phyloP scores from a whole-genome alignment of 2,888 invertebrate species.

The Trichacis sp. region DNA sequence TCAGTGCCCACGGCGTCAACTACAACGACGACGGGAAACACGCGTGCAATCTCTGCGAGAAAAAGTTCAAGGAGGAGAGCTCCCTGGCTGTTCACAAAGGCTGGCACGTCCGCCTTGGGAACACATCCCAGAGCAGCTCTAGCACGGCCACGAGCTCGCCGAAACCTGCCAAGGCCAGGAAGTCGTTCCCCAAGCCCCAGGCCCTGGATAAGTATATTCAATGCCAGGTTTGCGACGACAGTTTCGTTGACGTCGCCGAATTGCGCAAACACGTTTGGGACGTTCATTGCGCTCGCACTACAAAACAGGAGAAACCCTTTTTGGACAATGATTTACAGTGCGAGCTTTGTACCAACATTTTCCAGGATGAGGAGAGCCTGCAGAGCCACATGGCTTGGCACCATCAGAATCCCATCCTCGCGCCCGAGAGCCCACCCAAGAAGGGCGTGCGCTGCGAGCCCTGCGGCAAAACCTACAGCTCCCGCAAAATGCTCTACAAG shows the following conservation, averaged over 20 bases:
- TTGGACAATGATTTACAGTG: constrained; percentile 60
- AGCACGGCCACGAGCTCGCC: constrained; percentile 9
- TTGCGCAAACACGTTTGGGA: constrained; percentile 74
- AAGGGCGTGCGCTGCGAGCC: constrained; percentile 73
- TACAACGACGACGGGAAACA: constrained; percentile 57
- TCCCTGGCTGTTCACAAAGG: constrained; percentile 76
- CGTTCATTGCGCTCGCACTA: constrained; percentile 71
- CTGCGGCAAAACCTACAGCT: constrained; percentile 76
- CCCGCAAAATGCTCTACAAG: constrained; percentile 72
- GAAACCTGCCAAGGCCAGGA: constrained; percentile 59
- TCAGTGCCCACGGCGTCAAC: constrained; percentile 49
- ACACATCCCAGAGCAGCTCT: not conserved
- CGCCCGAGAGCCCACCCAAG: constrained; percentile 12
- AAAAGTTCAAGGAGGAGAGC: constrained; percentile 74
- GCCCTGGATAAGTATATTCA: constrained; percentile 58
- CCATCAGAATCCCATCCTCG: constrained; percentile 59
- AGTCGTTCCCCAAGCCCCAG: constrained; percentile 52
- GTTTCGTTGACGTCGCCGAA: constrained; percentile 72
- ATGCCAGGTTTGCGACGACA: constrained; percentile 74
- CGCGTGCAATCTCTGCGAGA: constrained; percentile 76
- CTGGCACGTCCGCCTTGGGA: constrained; percentile 70
- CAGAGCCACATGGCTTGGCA: constrained; percentile 70
- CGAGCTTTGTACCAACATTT: constrained; percentile 70
- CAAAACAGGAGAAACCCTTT: constrained; percentile 58
- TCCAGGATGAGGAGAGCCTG: constrained; percentile 67